Percentiles rank a stretch among this genome's conserved stretches.
Conservation (phyloP, 2,797 vertebrate species). For the Amniataba percoides region DNA sequence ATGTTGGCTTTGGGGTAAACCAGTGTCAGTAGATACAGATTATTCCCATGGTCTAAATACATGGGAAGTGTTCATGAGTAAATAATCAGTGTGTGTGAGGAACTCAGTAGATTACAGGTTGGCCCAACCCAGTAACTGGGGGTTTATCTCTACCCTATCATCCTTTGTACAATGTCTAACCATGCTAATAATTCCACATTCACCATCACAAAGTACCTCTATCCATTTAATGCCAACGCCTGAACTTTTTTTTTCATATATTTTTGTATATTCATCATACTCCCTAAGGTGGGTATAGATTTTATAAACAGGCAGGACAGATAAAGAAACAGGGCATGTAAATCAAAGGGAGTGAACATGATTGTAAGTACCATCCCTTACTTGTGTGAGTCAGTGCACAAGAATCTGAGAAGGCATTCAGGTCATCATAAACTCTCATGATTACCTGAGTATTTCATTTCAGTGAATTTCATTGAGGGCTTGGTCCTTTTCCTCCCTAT, state of each 20-base stretch:
- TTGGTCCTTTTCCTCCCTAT: slow-evolving; percentile 61
- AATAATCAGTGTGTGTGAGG: slow-evolving; percentile 22
- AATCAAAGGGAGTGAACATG: neutral
- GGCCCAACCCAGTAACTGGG: neutral
- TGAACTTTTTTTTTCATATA: neutral
- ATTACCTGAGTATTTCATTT: slow-evolving; percentile 67
- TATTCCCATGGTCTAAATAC: neutral
- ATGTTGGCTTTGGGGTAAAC: neutral
- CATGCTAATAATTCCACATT: neutral
- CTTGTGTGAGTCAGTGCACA: slow-evolving; percentile 7
- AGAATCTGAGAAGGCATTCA: slow-evolving; percentile 8
- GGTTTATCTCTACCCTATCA: neutral
- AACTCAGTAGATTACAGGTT: slow-evolving; percentile 5
- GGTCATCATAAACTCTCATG: slow-evolving; percentile 10
- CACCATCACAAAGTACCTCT: neutral
- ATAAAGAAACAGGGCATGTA: neutral
- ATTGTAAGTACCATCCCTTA: neutral
- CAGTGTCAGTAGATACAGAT: slow-evolving; percentile 8
- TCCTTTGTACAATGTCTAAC: neutral
- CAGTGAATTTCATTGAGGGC: slow-evolving; percentile 9
- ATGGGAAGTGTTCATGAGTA: slow-evolving; percentile 44
- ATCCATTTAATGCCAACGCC: neutral
- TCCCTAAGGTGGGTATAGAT: neutral
- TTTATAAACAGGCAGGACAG: neutral
- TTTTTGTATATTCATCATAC: too few species aligned